phyloP scores from a whole-genome alignment of 37 sponge, comb jelly and placozoan genomes.

The Theonella swinhoei region DNA sequence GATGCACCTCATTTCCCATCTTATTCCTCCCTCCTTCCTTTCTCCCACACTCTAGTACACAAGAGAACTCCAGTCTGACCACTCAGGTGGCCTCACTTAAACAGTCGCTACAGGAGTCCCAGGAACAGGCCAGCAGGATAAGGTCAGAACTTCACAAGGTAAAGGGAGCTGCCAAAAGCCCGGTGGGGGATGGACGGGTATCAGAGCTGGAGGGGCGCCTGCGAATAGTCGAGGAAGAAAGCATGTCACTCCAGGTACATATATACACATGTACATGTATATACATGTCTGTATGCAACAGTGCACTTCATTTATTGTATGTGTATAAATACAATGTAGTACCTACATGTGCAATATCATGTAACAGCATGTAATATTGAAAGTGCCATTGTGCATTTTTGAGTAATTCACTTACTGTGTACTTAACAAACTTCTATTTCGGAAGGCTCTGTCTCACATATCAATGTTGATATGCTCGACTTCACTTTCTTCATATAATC shows the following conservation, averaged over 20 bases:
- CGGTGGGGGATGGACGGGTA: background rate
- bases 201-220: constrained; percentile 4
- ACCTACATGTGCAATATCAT: too few species aligned
- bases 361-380: too few species aligned
- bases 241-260: background rate
- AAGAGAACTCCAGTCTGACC: constrained; percentile 8
- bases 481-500: too few species aligned
- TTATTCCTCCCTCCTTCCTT: background rate
- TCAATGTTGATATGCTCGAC: too few species aligned
- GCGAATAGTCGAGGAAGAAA: background rate
- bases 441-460: too few species aligned
- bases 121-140: background rate
- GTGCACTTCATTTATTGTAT: too few species aligned
- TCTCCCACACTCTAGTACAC: background rate
- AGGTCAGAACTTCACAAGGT: background rate
- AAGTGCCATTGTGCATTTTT: too few species aligned
- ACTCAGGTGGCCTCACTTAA: background rate
- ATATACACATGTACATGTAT: background rate
- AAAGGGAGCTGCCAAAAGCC: constrained; percentile 8
- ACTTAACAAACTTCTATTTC: too few species aligned
- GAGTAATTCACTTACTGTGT: too few species aligned
- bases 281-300: background rate
- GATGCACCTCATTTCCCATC: too few species aligned
- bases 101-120: background rate
- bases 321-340: too few species aligned